phyloP scores from a whole-genome alignment of 1,140 invertebrate species.

The Brachionus sp. region DNA sequence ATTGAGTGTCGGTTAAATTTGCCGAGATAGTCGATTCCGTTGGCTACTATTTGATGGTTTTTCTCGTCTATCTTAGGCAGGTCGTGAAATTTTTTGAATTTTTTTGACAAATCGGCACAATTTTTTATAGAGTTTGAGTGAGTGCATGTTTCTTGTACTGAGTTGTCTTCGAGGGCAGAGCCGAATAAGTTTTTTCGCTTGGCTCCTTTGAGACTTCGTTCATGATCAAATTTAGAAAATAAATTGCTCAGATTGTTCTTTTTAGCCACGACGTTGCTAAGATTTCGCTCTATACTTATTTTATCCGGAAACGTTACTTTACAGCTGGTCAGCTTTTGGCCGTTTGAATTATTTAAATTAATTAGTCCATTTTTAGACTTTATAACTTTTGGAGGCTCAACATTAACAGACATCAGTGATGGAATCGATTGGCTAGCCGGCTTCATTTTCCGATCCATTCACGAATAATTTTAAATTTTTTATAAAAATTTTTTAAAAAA shows the following conservation, averaged over 20 bases:
- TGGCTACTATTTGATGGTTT: neutral
- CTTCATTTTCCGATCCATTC: neutral
- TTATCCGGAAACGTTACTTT: neutral
- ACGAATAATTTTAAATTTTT: neutral
- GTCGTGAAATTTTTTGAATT: neutral
- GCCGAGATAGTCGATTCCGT: neutral
- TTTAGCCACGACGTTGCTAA: neutral
- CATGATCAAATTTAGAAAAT: neutral
- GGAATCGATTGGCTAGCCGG: neutral
- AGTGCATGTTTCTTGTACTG: neutral
- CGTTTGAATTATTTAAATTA: neutral
- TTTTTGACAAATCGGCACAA: neutral
- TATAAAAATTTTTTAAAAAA: neutral
- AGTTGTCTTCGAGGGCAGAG: neutral
- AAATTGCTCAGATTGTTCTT: neutral
- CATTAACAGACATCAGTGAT: neutral
- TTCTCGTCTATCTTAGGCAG: neutral
- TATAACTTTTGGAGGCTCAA: neutral
- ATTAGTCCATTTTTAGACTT: neutral
- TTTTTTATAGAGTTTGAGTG: neutral
- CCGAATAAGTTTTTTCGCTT: slow-evolving; percentile 30
- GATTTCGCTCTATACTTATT: neutral
- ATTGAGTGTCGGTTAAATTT: neutral
- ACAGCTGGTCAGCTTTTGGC: neutral
- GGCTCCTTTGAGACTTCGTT: neutral